These are phyloP conservation scores for Odontamblyopus rebecca DNA, from an alignment of 2,797 vertebrate species.

Conservation along the genomic window DNA sequence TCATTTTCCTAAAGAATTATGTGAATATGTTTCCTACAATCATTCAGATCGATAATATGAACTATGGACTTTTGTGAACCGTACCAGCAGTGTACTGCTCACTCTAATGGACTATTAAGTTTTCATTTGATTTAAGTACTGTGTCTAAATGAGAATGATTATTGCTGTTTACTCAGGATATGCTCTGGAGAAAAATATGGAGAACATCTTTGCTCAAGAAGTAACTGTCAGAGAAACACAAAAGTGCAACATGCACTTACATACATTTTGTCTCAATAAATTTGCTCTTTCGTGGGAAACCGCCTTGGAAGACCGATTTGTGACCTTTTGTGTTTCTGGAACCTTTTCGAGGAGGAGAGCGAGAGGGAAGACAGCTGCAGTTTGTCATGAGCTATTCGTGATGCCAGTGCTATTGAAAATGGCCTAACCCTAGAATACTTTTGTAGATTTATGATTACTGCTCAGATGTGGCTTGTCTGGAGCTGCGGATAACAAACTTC, in stretches of 20 bases:
- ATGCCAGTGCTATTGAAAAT: conserved; percentile 55
- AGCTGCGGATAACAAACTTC: conserved; percentile 37
- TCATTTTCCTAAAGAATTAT: conserved; percentile 25
- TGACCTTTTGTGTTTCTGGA: conserved; percentile 87
- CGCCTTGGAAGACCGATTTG: conserved; percentile 91
- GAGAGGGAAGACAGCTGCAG: conserved; percentile 49
- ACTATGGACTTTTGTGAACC: conserved; percentile 70
- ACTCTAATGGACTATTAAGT: conserved; percentile 84
- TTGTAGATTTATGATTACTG: conserved; percentile 28
- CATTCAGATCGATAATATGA: conserved; percentile 46
- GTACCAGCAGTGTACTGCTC: conserved; percentile 65
- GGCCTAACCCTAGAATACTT: conserved; percentile 36
- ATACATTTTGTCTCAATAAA: conserved; percentile 98
- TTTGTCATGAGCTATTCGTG: conserved; percentile 78
- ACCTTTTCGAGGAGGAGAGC: conserved; percentile 55
- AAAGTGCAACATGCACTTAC: conserved; percentile 83
- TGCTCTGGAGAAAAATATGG: conserved; percentile 85
- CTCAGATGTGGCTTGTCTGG: conserved; percentile 36
- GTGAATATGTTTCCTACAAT: conserved; percentile 35
- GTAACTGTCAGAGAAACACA: conserved; percentile 79
- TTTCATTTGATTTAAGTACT: conserved; percentile 89
- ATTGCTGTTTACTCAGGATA: conserved; percentile 95
- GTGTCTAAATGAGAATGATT: conserved; percentile 89
- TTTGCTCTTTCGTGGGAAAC: conserved; percentile 97
- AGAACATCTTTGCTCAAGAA: conserved; percentile 88